Conservation (phyloP, 1,140 invertebrate species). For the Scaptomyza montana region DNA sequence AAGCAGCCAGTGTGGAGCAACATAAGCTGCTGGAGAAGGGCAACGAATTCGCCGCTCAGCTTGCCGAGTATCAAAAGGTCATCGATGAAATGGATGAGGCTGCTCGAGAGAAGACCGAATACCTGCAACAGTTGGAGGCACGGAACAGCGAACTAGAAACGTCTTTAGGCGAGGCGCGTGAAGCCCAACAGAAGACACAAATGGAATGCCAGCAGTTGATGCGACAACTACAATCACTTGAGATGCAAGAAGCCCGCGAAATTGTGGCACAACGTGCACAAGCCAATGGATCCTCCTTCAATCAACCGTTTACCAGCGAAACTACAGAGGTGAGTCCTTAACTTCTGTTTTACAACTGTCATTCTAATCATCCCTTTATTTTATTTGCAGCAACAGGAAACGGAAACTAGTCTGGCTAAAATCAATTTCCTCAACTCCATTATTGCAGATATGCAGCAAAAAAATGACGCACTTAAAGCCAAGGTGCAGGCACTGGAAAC, state of each 20-base stretch:
- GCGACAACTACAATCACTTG: constrained; percentile 53
- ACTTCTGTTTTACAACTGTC: neutral
- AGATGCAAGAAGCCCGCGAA: constrained; percentile 62
- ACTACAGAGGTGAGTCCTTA: constrained; percentile 36
- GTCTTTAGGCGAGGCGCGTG: constrained; percentile 34
- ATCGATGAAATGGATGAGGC: constrained; percentile 78
- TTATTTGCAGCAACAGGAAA: constrained; percentile 38
- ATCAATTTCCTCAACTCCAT: constrained; percentile 97
- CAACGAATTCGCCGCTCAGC: constrained; percentile 55
- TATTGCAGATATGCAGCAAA: constrained; percentile 97
- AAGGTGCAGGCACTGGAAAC: constrained; percentile 92
- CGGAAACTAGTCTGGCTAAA: constrained; percentile 85
- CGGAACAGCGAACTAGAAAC: constrained; percentile 56
- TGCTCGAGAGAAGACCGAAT: constrained; percentile 32
- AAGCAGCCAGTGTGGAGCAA: constrained; percentile 3
- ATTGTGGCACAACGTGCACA: constrained; percentile 54
- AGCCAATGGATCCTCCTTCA: constrained; percentile 37
- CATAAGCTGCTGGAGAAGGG: constrained; percentile 48
- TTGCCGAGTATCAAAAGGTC: constrained; percentile 71
- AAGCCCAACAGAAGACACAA: constrained; percentile 45
- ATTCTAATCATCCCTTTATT: neutral
- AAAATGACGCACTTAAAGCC: constrained; percentile 92
- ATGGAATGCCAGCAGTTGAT: constrained; percentile 50
- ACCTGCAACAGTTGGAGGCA: constrained; percentile 48
- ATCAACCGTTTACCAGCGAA: neutral